Evolutionary conservation across 2,797 vertebrate species (phyloP), one percentile per base, ranked within the genome.

Genomic region (Halcyon leucocephala): DNA sequence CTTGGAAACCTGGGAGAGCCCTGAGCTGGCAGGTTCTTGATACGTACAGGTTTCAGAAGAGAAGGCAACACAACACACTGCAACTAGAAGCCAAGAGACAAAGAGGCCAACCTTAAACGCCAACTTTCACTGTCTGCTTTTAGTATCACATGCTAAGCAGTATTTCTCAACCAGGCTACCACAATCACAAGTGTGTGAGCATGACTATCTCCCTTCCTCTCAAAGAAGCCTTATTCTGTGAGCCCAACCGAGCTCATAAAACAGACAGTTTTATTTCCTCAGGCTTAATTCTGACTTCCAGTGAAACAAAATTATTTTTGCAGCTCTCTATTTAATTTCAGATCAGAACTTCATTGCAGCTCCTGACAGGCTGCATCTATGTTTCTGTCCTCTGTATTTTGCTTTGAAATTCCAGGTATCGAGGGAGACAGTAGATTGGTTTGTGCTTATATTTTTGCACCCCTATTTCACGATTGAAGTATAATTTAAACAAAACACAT

Each of bases 1-100:
- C 80, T 24, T 1, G 2, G 62, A 49, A 42, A 44, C 26, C 16
- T 4, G 37, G 72, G 41, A 86, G 37, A 86, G 82, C 41, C 60
- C 2, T 0, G 1, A 0, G 0, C 37, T 28, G 48, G 62, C 67
- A 86, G 18, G 48, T 24, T 72, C 81, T 49, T 22, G 0, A 12
- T 6, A 25, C 25, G 21, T 3, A 6, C 25, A 57, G 11, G 17
- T 20, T 84, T 55, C 48, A 65, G 37, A 54, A 35, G 18, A 51
- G 55, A 83, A 33, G 58, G 48, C 10, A 64, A 51, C 14, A 44
- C 28, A 65, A 78, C 55, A 20, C 8, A 26, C 6, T 57, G 90
- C 49, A 91, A 52, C 12, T 41, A 6, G 0, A 73, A 51, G 67
- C 42, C 65, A 21, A 67, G 35, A 54, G 46, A 52, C 57, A 91